Evolutionary conservation across 1,140 invertebrate genomes (phyloP), one percentile per base, ranked within the genome.

Genomic region (Anoplolepis gracilipes): DNA sequence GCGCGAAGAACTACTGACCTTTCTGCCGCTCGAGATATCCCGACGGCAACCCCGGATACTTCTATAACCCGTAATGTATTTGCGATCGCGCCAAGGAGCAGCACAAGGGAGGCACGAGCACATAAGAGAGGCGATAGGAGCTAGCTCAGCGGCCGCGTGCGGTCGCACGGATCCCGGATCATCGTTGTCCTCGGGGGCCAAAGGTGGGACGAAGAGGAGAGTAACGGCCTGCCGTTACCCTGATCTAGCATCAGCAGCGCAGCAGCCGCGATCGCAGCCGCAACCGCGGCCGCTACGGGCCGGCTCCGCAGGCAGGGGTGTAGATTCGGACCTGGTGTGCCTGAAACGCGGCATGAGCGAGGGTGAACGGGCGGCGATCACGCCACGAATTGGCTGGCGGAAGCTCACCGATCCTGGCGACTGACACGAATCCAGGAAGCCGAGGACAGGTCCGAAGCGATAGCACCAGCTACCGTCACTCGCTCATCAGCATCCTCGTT

Each of bases 391-490:
- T 86, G 94, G 93, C 70, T 94, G 94, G 94, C 92, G 93, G 81
- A 95, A 95, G 90, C 93, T 95, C 39, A 92, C 94, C 64, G 94
- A 95, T 86, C 94, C 94, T 87, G 94, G 94, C 90, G 94, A 95
- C 94, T 95, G 94, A 95, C 94, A 95, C 92, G 92, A 92, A 90
- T 92, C 79, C 78, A 85, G 75, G 75, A 87, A 91, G 77, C 62
- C 77, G 73, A 90, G 82, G 88, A 77, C 88, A 85, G 91, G 88
- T 90, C 90, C 90, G 87, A 92, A 88, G 78, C 94, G 94, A 95
- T 95, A 95, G 94, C 94, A 95, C 82, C 92, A 81, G 90, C 92
- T 90, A 67, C 85, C 46, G 64, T 70, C 77, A 59, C 25, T 64
- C 70, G 76, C 49, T 65, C 76, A 30, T 87, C 72, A 76, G 65